A percentile compares a stretch with the other conserved stretches of the same genome.
phyloP scores from a whole-genome alignment of 2,797 vertebrate species.

The Cossypha dichroa region DNA sequence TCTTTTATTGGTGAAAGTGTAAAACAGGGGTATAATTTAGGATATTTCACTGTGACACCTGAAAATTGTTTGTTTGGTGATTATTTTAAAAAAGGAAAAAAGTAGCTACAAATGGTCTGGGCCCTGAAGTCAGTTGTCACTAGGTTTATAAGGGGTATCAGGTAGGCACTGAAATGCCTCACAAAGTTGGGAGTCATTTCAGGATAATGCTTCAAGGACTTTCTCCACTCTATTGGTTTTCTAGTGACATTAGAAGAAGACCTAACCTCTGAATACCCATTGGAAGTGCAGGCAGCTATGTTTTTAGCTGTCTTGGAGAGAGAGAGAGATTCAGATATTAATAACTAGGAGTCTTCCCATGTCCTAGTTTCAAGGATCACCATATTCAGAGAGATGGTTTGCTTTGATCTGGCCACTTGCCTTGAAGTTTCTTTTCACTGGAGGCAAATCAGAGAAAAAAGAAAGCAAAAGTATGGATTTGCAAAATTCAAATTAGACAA shows the following conservation, averaged over 20 bases:
- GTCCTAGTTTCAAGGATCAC: slow-evolving; percentile 44
- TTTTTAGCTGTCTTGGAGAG: not conserved
- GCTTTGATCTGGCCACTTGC: slow-evolving; percentile 47
- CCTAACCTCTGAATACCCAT: not conserved
- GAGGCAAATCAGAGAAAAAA: slow-evolving; percentile 31
- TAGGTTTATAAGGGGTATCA: not conserved
- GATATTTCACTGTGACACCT: not conserved
- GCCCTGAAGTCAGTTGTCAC: not conserved
- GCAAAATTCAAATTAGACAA: slow-evolving; percentile 29
- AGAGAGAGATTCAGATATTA: not conserved
- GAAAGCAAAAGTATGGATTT: slow-evolving; percentile 37
- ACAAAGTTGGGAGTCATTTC: not conserved
- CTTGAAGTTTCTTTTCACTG: slow-evolving; percentile 37
- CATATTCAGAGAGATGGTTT: not conserved
- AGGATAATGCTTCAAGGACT: not conserved
- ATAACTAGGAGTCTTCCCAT: not conserved
- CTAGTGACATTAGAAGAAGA: not conserved
- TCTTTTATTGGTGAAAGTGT: not conserved
- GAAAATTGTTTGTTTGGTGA: not conserved
- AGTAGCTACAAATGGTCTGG: not conserved
- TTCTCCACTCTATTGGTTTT: not conserved
- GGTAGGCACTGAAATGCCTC: not conserved
- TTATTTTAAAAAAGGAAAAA: not conserved
- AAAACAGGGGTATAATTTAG: not conserved
- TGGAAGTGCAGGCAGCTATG: not conserved